These are phyloP conservation scores for Hypomecis atomaria DNA, from an alignment of 2,888 invertebrate species.

Conservation along the genomic window DNA sequence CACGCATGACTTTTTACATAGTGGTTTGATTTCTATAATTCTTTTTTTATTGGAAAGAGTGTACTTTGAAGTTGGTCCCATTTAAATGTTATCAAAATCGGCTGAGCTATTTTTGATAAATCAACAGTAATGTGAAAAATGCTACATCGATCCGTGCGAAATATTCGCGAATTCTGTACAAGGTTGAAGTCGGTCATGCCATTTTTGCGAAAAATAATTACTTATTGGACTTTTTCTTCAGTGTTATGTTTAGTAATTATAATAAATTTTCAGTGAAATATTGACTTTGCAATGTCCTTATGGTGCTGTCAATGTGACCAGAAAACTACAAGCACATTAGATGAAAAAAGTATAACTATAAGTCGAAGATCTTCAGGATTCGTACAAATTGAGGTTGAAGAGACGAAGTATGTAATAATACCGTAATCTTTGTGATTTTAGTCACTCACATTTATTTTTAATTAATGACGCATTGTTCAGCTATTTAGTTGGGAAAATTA, in stretches of 20 bases:
- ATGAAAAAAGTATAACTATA: constrained; percentile 30
- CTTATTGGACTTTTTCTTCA: not conserved
- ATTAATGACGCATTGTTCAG: not conserved
- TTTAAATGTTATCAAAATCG: too few relatives aligned
- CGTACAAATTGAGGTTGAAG: constrained; percentile 10
- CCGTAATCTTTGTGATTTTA: not conserved
- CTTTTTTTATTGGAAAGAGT: too few relatives aligned
- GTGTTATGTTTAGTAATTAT: not conserved
- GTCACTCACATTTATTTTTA: not conserved
- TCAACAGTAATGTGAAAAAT: too few relatives aligned
- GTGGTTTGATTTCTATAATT: too few relatives aligned
- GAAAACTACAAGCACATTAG: constrained; percentile 23
- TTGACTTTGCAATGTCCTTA: constrained; percentile 23
- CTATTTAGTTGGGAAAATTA: constrained; percentile 1
- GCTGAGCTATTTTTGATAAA: too few relatives aligned
- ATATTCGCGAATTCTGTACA: too few relatives aligned
- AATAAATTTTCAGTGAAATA: constrained; percentile 28
- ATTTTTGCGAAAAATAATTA: not conserved
- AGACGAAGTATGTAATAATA: constrained; percentile 29
- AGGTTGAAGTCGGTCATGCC: too few relatives aligned
- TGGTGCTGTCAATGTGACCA: constrained; percentile 31
- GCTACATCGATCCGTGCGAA: too few relatives aligned
- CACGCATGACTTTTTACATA: too few relatives aligned
- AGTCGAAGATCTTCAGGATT: constrained; percentile 16
- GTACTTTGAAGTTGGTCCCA: too few relatives aligned